Evolutionary conservation across 2,113 vertebrate genomes (phyloP).

Genomic region (Phrynosoma platyrhinos): DNA sequence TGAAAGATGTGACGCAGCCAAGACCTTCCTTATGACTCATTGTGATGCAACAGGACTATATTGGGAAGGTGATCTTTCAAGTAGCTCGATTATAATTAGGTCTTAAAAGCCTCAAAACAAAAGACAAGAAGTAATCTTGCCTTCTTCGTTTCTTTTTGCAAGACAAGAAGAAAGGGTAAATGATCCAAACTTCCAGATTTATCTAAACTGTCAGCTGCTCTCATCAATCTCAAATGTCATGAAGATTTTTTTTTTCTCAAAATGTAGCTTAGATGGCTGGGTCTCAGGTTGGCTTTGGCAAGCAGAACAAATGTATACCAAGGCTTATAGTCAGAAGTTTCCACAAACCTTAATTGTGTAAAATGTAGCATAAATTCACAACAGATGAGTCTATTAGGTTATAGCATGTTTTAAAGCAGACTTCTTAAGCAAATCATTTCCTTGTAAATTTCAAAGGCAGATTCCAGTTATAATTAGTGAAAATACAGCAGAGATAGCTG

Average conservation of each 20-base stretch:
- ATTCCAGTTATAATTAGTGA: not conserved
- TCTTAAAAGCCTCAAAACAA: not conserved
- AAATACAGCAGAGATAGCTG: too few relatives aligned
- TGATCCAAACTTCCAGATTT: not conserved
- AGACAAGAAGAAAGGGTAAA: not conserved
- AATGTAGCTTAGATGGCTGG: not conserved
- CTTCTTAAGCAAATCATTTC: not conserved
- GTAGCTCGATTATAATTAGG: too few relatives aligned
- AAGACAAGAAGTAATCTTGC: not conserved
- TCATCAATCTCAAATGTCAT: not conserved
- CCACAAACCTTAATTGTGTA: not conserved
- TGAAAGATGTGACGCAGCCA: not conserved
- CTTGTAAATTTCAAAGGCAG: not conserved
- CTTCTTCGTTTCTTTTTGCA: not conserved
- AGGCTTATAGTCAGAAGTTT: slow-evolving; percentile 5
- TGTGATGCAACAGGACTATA: not conserved
- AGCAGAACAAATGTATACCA: fast-evolving
- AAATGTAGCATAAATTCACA: slow-evolving; percentile 20
- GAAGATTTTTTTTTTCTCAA: not conserved
- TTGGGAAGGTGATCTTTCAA: too few relatives aligned
- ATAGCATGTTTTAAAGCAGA: not conserved
- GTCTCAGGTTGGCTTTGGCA: fast-evolving
- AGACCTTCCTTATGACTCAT: not conserved
- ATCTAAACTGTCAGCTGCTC: not conserved
- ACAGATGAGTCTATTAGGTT: not conserved